Conservation (phyloP, 1,140 invertebrate species). For the Apocrypta bakeri region DNA sequence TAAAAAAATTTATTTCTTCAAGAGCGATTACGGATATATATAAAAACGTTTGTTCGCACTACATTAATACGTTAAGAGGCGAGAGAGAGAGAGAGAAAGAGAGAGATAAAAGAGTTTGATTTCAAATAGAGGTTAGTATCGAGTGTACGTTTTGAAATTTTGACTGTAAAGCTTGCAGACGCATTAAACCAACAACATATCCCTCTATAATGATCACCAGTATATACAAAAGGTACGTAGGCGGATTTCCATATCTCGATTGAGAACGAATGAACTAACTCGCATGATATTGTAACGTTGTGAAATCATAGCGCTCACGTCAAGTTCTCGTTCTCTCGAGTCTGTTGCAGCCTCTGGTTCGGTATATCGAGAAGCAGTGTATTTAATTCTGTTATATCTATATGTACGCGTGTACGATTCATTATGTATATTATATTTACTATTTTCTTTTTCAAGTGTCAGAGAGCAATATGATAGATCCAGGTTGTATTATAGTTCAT, state of each 20-base stretch:
- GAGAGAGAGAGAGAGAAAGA: background rate
- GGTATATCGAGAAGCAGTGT: slow-evolving; percentile 6
- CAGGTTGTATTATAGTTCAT: too few relatives aligned
- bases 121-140: slow-evolving; percentile 36
- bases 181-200: background rate
- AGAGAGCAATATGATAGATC: too few relatives aligned
- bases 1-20: too few relatives aligned
- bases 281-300: slow-evolving; percentile 50
- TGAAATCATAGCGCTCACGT: slow-evolving; percentile 43
- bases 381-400: slow-evolving; percentile 32
- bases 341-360: slow-evolving; percentile 24
- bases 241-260: slow-evolving; percentile 55
- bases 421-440: too few relatives aligned
- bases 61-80: too few relatives aligned
- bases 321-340: slow-evolving; percentile 38
- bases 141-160: slow-evolving; percentile 20
- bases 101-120: background rate
- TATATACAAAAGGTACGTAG: slow-evolving; percentile 38
- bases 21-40: too few relatives aligned
- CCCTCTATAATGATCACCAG: slow-evolving; percentile 19
- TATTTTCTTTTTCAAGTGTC: too few relatives aligned
- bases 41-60: too few relatives aligned
- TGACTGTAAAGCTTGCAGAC: background rate
- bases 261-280: slow-evolving; percentile 29
- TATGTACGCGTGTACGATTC: background rate